Percentiles rank a stretch among this genome's conserved stretches.
Evolutionary conservation across 2,888 invertebrate genomes (phyloP).

Genomic region (Limnephilus auricula): DNA sequence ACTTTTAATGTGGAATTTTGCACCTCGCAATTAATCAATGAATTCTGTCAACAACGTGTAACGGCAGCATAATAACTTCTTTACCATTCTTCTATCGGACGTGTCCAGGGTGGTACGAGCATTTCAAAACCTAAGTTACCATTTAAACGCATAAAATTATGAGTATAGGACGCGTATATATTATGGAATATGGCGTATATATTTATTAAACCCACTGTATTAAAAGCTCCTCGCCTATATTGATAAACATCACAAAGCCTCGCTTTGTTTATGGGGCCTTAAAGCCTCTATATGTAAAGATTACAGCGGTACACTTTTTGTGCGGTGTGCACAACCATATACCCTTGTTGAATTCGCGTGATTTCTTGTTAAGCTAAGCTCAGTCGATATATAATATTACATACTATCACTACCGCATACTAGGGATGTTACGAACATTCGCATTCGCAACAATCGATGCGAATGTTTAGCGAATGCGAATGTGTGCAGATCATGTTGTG

Average conservation of each 20-base stretch:
- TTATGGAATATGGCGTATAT: not conserved
- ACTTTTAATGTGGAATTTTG: not conserved
- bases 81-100: not conserved
- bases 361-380: not conserved
- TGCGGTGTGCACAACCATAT: not conserved
- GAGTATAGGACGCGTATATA: not conserved
- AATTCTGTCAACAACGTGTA: not conserved
- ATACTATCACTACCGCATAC: too few relatives aligned
- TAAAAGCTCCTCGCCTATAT: not conserved
- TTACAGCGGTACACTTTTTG: not conserved
- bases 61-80: not conserved
- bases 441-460: too few relatives aligned
- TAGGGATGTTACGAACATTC: too few relatives aligned
- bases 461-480: too few relatives aligned
- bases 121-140: not conserved
- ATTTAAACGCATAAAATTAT: not conserved
- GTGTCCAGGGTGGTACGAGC: not conserved
- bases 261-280: not conserved
- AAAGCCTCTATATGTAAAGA: not conserved
- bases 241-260: slow-evolving; percentile 2
- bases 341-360: not conserved
- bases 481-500: too few relatives aligned
- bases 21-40: not conserved
- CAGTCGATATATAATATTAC: not conserved
- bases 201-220: not conserved